These are phyloP conservation scores for Urocolius indicus DNA, from an alignment of 2,113 vertebrate genomes.

Conservation along the genomic window DNA sequence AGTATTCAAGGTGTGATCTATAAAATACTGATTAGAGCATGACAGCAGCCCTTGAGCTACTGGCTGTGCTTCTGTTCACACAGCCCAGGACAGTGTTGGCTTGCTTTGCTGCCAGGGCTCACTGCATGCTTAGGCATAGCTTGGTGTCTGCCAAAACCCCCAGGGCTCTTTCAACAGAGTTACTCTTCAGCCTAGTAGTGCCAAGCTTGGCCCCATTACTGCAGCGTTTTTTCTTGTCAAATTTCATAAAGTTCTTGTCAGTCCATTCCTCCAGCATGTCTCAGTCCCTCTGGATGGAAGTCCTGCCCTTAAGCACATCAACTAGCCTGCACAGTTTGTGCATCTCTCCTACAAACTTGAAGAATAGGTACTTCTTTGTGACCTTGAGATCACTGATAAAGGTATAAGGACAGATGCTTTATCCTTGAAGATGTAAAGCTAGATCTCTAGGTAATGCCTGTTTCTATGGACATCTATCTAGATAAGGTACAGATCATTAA, in stretches of 20 bases:
- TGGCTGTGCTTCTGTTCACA: not conserved
- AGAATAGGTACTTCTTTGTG: rapidly evolving
- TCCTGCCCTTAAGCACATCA: not conserved
- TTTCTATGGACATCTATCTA: not conserved
- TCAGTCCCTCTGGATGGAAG: not conserved
- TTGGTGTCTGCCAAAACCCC: not conserved
- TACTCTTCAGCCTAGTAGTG: not conserved
- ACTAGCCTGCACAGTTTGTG: not conserved
- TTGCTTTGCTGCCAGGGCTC: not conserved
- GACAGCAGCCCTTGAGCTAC: not conserved
- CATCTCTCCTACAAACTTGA: not conserved
- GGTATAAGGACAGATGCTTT: not conserved
- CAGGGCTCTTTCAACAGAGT: not conserved
- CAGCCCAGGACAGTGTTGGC: not conserved
- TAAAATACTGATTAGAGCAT: not conserved
- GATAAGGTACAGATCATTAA: not conserved
- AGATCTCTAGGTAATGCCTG: not conserved
- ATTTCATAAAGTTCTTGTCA: not conserved
- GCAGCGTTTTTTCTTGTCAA: not conserved
- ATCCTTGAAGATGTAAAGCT: not conserved
- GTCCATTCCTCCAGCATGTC: not conserved
- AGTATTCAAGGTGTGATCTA: not conserved
- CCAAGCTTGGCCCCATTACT: not conserved
- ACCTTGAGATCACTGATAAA: not conserved
- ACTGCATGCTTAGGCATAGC: not conserved